These are phyloP conservation scores for Lasioglossum leucozonium DNA, from an alignment of 2,888 invertebrate species.

Conservation along the genomic window DNA sequence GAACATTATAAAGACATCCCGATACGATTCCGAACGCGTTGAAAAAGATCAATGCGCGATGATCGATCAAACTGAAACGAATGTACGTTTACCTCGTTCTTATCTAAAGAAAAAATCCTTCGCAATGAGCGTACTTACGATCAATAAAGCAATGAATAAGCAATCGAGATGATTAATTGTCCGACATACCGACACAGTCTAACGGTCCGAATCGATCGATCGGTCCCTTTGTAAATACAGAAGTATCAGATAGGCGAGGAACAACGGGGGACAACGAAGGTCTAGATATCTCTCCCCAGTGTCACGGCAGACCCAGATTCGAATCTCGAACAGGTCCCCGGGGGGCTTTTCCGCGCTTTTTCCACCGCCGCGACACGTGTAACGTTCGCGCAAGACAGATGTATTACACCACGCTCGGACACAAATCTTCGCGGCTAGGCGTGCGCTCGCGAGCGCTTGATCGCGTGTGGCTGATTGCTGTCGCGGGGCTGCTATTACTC, in stretches of 20 bases:
- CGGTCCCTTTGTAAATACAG: constrained; percentile 1
- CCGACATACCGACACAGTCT: neutral
- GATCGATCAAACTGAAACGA: too few relatives aligned
- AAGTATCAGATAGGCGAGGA: neutral
- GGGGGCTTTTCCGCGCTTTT: constrained; percentile 51
- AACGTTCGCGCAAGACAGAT: constrained; percentile 43
- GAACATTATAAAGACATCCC: neutral
- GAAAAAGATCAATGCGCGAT: too few relatives aligned
- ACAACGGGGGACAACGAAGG: constrained; percentile 5
- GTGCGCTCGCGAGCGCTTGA: constrained; percentile 10
- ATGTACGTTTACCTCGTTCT: too few relatives aligned
- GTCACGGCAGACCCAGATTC: constrained; percentile 50
- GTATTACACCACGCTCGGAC: constrained; percentile 44
- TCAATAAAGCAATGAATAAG: neutral
- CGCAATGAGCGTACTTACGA: neutral
- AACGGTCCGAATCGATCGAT: neutral
- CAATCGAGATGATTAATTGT: neutral
- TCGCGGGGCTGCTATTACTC: constrained; percentile 38
- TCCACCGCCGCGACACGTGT: constrained; percentile 36
- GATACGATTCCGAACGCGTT: neutral
- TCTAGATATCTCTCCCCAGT: constrained; percentile 8
- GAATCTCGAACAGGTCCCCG: constrained; percentile 52
- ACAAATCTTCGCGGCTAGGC: constrained; percentile 40
- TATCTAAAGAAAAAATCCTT: too few relatives aligned
- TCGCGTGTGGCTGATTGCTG: constrained; percentile 55